These are phyloP conservation scores for Therioaphis trifolii DNA, from an alignment of 2,888 invertebrate species.

Conservation along the genomic window DNA sequence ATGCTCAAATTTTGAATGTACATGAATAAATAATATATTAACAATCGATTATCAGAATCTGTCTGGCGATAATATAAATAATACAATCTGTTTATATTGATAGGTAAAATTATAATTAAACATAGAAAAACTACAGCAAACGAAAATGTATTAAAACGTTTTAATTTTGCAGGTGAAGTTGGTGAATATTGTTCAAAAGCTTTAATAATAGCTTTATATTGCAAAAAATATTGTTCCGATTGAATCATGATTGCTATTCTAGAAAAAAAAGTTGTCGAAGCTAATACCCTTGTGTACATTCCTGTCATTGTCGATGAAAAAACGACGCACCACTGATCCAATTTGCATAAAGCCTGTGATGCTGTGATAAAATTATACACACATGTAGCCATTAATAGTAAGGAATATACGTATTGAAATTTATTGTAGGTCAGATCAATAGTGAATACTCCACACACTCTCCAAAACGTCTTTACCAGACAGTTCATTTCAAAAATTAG, in stretches of 20 bases:
- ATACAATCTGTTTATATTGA: constrained; percentile 52
- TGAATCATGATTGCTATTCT: background rate
- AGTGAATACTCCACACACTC: constrained; percentile 23
- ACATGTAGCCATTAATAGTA: constrained; percentile 20
- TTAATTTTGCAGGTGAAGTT: background rate
- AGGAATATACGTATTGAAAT: constrained; percentile 16
- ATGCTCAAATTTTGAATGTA: constrained; percentile 63
- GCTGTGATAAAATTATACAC: constrained; percentile 37
- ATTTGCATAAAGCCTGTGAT: background rate
- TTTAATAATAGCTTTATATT: constrained; percentile 9
- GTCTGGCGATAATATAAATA: background rate
- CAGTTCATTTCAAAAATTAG: no score
- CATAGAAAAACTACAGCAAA: constrained; percentile 5
- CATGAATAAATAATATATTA: constrained; percentile 51
- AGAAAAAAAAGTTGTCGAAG: background rate
- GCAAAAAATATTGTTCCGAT: background rate
- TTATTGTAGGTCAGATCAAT: constrained; percentile 12
- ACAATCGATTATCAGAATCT: background rate
- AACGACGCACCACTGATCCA: constrained; percentile 25
- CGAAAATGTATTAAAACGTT: background rate
- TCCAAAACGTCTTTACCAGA: constrained; percentile 32
- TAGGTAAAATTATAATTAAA: constrained; percentile 46
- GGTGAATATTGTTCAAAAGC: constrained; percentile 32
- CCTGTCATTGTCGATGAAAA: constrained; percentile 8
- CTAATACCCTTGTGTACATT: constrained; percentile 26